phyloP scores from a whole-genome alignment of 2,888 invertebrate genomes.

The Anaspis maculata region DNA sequence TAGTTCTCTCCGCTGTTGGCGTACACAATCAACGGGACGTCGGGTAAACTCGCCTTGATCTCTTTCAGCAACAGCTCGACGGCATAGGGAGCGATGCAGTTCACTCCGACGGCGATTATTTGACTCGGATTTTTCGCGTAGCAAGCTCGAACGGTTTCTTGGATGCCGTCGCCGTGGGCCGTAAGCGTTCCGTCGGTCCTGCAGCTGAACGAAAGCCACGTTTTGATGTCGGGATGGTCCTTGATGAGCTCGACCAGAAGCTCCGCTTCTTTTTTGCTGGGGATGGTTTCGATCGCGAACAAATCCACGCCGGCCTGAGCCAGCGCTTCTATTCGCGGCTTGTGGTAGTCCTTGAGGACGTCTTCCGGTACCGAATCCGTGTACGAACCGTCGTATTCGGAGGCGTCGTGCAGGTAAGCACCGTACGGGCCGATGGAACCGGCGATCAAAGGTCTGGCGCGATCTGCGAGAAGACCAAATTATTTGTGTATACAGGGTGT shows the following conservation, averaged over 20 bases:
- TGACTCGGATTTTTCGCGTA: conserved; percentile 54
- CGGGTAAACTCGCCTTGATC: conserved; percentile 40
- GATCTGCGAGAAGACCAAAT: conserved; percentile 17
- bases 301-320: conserved; percentile 70
- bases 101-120: conserved; percentile 75
- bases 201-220: conserved; percentile 83
- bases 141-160: conserved; percentile 55
- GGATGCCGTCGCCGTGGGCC: conserved; percentile 69
- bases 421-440: conserved; percentile 89
- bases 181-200: conserved; percentile 52
- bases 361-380: conserved; percentile 52
- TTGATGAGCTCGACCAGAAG: conserved; percentile 67
- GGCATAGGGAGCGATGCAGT: conserved; percentile 64
- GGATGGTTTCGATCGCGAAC: conserved; percentile 83
- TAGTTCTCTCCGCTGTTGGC: conserved; percentile 82
- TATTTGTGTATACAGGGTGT: too few species aligned
- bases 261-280: conserved; percentile 69
- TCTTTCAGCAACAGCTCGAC: conserved; percentile 50
- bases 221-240: conserved; percentile 64
- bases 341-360: conserved; percentile 68
- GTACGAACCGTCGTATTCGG: conserved; percentile 79
- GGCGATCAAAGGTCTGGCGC: conserved; percentile 53
- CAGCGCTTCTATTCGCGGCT: conserved; percentile 64
- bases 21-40: conserved; percentile 72
- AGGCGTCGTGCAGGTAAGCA: conserved; percentile 76